Conservation (phyloP, 2,797 vertebrate genomes). For the Myotis vivesi region DNA sequence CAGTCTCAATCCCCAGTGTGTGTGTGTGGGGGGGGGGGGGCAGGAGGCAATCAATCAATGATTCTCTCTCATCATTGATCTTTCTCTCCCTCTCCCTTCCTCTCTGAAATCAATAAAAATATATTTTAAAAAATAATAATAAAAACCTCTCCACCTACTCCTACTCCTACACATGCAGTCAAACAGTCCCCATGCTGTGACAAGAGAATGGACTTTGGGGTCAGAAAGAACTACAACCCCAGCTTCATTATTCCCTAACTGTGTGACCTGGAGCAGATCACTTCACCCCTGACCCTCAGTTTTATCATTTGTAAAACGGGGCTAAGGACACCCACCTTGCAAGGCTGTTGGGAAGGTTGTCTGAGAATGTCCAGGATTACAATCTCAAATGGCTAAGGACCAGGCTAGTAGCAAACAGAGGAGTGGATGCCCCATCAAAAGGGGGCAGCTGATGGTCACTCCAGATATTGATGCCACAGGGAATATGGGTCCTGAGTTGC, state of each 20-base stretch:
- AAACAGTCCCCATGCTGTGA: neutral
- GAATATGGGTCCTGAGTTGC: too few relatives aligned
- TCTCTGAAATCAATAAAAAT: too few relatives aligned
- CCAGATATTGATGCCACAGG: neutral
- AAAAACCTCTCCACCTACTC: neutral
- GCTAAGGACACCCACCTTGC: neutral
- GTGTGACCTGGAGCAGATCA: neutral
- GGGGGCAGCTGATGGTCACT: neutral
- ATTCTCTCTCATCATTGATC: too few relatives aligned
- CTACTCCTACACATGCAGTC: neutral
- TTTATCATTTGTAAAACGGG: neutral
- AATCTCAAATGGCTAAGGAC: neutral
- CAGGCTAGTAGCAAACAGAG: neutral
- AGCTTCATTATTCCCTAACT: neutral
- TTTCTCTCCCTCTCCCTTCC: too few relatives aligned
- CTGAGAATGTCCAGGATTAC: neutral
- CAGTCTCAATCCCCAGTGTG: too few relatives aligned
- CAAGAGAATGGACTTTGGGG: neutral
- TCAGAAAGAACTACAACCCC: neutral
- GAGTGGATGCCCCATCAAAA: neutral
- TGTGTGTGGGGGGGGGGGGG: too few relatives aligned
- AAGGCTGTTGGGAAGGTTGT: neutral
- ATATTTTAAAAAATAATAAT: too few relatives aligned
- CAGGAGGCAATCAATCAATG: too few relatives aligned
- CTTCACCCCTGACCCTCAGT: neutral